These are phyloP conservation scores for Sparidentex hasta DNA, from an alignment of 2,797 vertebrate genomes.

Conservation along the genomic window DNA sequence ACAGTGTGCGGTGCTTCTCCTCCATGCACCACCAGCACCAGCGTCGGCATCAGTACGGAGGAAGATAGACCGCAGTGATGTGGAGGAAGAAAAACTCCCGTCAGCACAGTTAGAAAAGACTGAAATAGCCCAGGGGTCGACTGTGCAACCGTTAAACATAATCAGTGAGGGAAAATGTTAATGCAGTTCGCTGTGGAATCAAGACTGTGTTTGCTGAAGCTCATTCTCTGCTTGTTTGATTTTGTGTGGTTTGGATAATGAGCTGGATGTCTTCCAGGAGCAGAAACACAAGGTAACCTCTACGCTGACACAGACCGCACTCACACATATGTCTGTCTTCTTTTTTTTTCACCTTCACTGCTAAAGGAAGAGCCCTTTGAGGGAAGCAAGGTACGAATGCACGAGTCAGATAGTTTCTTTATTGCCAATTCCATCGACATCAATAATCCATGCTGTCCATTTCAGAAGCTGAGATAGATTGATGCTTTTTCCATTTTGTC, in stretches of 20 bases:
- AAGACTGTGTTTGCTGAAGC: slow-evolving; percentile 57
- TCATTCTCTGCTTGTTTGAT: slow-evolving; percentile 56
- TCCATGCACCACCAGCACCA: slow-evolving; percentile 47
- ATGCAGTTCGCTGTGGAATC: slow-evolving; percentile 47
- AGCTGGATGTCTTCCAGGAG: slow-evolving; percentile 60
- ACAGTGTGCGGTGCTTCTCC: slow-evolving; percentile 55
- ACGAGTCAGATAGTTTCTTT: slow-evolving; percentile 61
- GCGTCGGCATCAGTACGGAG: slow-evolving; percentile 32
- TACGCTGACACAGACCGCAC: slow-evolving; percentile 41
- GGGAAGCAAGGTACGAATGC: slow-evolving; percentile 86
- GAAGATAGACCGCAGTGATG: slow-evolving; percentile 59
- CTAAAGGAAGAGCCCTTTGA: slow-evolving; percentile 89
- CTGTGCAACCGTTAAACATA: slow-evolving; percentile 43
- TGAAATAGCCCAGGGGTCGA: slow-evolving; percentile 52
- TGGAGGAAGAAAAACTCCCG: slow-evolving; percentile 48
- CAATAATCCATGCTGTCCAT: slow-evolving; percentile 72
- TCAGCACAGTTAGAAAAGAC: slow-evolving; percentile 55
- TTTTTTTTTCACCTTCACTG: slow-evolving; percentile 70
- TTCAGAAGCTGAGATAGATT: slow-evolving; percentile 54
- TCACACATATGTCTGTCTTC: slow-evolving; percentile 75
- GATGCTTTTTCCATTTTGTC: slow-evolving; percentile 70
- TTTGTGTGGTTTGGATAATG: slow-evolving; percentile 63
- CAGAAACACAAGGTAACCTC: slow-evolving; percentile 63
- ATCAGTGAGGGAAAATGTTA: slow-evolving; percentile 61
- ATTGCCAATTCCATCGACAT: slow-evolving; percentile 66